Evolutionary conservation across 2,113 vertebrate species (phyloP), one percentile per base, ranked within the genome.

Genomic region (Telmatochromis sp.): DNA sequence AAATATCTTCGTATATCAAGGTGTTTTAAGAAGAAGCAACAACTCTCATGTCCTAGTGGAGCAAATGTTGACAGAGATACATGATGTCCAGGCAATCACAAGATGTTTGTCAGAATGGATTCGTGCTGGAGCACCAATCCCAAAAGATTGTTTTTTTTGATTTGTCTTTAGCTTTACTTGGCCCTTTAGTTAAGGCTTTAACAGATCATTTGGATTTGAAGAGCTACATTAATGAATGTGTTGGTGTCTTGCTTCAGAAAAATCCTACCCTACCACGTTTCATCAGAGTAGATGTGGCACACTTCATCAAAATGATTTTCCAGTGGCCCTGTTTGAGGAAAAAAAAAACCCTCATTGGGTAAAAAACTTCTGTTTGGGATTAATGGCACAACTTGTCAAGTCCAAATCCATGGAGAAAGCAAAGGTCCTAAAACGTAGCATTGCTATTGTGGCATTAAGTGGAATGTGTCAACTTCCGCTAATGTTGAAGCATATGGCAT

Each of bases 291-390:
- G 40, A 63, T 82, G 80, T 50, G 8, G 54, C 80, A 42, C 80
- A 81, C 80, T 60, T 57, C 37, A 82, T 47, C n/a, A 82, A 47
- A 57, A 82, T 82, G 37, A 60, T 82, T 28, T 82, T 60, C 40
- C 80, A 65, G 26, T 83, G 81, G 58, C 13, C 21, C 45, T 68
- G 58, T 31, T 60, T 68, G 40, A 83, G 21, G 42, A 31, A 28
- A 33, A 63, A 19, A 60, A 19, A 5, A 10, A 0, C 0, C 26
- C 54, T 50, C 42, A 82, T 28, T 12, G 28, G 45, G 42, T 63
- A 28, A 65, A 63, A 50, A 58, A 58, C 4, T 26, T 81, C 10
- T 45, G 42, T 31, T 17, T 60, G 21, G 17, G 37, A 37, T 23
- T 23, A 81, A 60, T 60, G 17, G 37, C 80, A 60, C 47, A 80